These are phyloP conservation scores for Apaloderma vittatum DNA, from an alignment of 2,113 vertebrate genomes.

Conservation along the genomic window DNA sequence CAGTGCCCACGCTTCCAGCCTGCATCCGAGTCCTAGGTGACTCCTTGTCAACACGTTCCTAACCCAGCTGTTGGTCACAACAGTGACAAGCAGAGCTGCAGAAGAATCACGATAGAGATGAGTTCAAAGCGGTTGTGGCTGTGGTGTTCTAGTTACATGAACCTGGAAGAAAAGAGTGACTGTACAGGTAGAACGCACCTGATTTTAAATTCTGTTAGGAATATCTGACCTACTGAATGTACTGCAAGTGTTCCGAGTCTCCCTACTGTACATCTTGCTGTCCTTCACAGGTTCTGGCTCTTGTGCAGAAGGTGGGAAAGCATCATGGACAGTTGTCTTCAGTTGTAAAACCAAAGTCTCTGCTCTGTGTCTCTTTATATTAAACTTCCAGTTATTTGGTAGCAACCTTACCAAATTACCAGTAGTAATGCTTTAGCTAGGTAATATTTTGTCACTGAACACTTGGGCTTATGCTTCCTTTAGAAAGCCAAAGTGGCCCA, in stretches of 20 bases:
- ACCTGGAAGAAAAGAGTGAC: neutral
- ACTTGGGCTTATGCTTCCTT: neutral
- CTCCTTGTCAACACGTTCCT: neutral
- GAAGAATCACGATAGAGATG: neutral
- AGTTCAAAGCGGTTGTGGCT: neutral
- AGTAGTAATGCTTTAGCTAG: neutral
- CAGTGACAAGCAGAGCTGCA: neutral
- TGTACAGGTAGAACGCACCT: neutral
- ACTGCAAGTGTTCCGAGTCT: fast-evolving
- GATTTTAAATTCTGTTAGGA: neutral
- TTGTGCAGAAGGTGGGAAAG: neutral
- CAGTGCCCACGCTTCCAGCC: neutral
- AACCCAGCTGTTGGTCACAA: neutral
- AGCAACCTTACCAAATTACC: neutral
- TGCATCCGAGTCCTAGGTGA: neutral
- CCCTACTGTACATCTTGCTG: neutral
- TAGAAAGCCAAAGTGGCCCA: neutral
- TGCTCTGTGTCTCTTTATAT: neutral
- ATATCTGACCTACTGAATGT: neutral
- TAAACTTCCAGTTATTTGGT: neutral
- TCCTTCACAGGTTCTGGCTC: neutral
- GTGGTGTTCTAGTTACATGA: neutral
- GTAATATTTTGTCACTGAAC: neutral
- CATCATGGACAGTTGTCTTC: neutral
- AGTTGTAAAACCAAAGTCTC: neutral